phyloP scores from a whole-genome alignment of 2,113 vertebrate genomes.

The Noctilio leporinus region DNA sequence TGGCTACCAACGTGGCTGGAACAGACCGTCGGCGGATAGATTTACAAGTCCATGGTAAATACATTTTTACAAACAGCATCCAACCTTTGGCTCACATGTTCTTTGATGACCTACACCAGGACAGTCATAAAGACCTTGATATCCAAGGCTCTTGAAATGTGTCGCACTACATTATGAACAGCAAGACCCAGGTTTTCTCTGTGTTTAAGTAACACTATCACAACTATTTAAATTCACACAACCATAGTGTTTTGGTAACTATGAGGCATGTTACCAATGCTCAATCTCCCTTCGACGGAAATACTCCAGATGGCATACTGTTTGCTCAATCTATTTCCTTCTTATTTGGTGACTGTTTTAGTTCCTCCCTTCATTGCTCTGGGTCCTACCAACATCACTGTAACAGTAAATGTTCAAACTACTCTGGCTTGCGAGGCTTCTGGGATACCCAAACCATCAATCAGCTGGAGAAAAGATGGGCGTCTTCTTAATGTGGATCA shows the following conservation, averaged over 20 bases:
- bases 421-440: constrained; percentile 91
- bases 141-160: background rate
- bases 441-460: constrained; percentile 90
- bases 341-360: constrained; percentile 64
- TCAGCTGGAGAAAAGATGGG: constrained; percentile 90
- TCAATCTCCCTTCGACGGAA: background rate
- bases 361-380: constrained; percentile 87
- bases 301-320: background rate
- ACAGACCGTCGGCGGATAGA: constrained; percentile 87
- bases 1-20: constrained; percentile 92
- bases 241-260: background rate
- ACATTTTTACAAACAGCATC: background rate
- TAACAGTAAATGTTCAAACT: constrained; percentile 92
- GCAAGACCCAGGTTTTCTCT: background rate
- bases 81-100: background rate
- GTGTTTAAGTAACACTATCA: background rate
- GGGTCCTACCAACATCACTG: constrained; percentile 85
- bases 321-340: background rate
- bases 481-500: constrained; percentile 88
- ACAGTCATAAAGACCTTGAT: background rate
- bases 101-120: background rate
- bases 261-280: background rate
- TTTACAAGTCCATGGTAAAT: constrained; percentile 90
- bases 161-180: background rate
- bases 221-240: background rate